Evolutionary conservation across 2,113 vertebrate species (phyloP).

Genomic region (Telmatochromis brichardi): DNA sequence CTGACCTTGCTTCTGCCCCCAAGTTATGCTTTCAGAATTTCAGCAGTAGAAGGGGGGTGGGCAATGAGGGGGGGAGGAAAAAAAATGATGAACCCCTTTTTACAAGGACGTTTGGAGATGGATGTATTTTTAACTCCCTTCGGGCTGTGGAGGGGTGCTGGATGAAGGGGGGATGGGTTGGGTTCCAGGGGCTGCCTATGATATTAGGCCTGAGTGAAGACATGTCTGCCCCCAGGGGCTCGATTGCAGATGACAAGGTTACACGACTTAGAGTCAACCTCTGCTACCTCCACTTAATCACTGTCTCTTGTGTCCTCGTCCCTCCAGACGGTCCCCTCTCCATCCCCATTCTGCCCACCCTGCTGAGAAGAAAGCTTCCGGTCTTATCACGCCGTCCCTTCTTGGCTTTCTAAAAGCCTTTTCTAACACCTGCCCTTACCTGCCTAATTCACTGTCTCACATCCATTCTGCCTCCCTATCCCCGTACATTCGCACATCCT

Average conservation of each 20-base stretch:
- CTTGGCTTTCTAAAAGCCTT: slow-evolving; percentile 9
- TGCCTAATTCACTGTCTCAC: slow-evolving; percentile 25
- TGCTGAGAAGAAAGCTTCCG: slow-evolving; percentile 8
- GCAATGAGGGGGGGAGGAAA: not conserved
- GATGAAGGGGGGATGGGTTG: not conserved
- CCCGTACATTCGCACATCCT: not conserved
- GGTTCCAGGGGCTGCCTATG: not conserved
- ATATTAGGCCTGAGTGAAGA: slow-evolving; percentile 62
- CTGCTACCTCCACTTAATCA: slow-evolving; percentile 73
- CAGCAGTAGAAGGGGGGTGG: not conserved
- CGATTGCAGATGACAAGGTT: slow-evolving; percentile 75
- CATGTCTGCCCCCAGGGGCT: slow-evolving; percentile 41
- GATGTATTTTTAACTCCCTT: slow-evolving; percentile 69
- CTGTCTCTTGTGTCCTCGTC: slow-evolving; percentile 49
- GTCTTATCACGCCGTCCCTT: not conserved
- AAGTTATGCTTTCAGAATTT: slow-evolving; percentile 67
- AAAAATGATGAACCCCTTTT: slow-evolving; percentile 67
- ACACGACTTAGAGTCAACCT: slow-evolving; percentile 70
- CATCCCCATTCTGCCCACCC: not conserved
- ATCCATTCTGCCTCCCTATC: not conserved
- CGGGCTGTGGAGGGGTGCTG: slow-evolving; percentile 34
- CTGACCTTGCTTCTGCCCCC: slow-evolving; percentile 67
- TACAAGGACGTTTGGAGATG: slow-evolving; percentile 67
- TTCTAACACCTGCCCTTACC: slow-evolving; percentile 18
- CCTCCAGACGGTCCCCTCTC: slow-evolving; percentile 16